phyloP scores from a whole-genome alignment of 2,797 vertebrate species.

The Megalops cyprinoides region DNA sequence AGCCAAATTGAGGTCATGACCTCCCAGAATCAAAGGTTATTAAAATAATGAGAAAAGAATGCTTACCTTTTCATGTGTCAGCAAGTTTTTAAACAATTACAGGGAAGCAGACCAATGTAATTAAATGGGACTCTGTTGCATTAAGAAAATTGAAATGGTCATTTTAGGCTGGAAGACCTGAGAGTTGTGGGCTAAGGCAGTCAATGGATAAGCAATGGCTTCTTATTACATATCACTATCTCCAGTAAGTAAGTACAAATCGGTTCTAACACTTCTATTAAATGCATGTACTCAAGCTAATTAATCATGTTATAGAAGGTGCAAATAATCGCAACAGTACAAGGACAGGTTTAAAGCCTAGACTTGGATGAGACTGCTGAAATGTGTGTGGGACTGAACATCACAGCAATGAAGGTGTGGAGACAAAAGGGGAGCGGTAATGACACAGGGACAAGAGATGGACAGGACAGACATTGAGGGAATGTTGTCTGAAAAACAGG shows the following conservation, averaged over 20 bases:
- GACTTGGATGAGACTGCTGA: neutral
- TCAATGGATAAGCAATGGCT: neutral
- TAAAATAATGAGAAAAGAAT: neutral
- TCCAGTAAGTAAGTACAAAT: neutral
- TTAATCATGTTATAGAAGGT: neutral
- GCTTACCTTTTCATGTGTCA: neutral
- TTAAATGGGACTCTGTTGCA: neutral
- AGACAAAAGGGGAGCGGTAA: too few species aligned
- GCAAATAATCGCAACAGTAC: neutral
- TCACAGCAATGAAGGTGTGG: too few species aligned
- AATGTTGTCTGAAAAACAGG: too few species aligned
- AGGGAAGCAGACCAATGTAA: neutral
- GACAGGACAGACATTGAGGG: too few species aligned
- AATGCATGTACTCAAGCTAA: neutral
- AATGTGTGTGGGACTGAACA: neutral
- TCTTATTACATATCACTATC: neutral
- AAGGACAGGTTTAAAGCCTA: neutral
- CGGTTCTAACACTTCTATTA: neutral
- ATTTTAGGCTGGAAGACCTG: neutral
- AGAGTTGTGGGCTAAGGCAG: neutral
- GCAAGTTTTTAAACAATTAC: conserved; percentile 8
- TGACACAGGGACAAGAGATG: too few species aligned
- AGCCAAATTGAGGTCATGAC: neutral
- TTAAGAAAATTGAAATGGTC: neutral
- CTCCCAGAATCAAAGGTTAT: neutral